A percentile compares a stretch with the other conserved stretches of the same genome.
Conservation (phyloP, 1,140 invertebrate species). For the Teleopsis dalmanni region DNA sequence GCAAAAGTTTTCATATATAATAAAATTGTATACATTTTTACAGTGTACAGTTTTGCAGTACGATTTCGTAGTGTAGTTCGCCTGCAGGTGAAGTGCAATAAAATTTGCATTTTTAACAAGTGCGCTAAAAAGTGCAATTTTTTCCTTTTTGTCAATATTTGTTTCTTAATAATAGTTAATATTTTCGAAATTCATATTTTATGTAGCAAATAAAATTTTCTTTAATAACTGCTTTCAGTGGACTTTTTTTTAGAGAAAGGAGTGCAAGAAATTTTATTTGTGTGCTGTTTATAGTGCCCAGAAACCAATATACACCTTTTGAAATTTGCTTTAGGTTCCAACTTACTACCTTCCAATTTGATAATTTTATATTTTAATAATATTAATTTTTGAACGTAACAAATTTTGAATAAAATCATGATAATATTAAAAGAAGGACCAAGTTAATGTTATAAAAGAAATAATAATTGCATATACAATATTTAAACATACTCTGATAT, state of each 20-base stretch:
- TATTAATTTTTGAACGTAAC: not conserved
- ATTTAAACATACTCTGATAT: too few species aligned
- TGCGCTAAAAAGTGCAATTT: conserved; percentile 44
- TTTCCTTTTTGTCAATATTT: not conserved
- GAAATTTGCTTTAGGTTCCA: not conserved
- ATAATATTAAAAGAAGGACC: not conserved
- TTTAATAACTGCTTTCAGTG: conserved; percentile 34
- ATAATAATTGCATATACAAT: too few species aligned
- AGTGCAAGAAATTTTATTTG: conserved; percentile 42
- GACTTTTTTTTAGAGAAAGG: conserved; percentile 23
- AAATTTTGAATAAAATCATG: not conserved
- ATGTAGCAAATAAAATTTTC: conserved; percentile 33
- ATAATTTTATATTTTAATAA: not conserved
- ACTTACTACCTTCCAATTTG: not conserved
- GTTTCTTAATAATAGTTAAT: not conserved
- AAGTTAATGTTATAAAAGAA: not conserved
- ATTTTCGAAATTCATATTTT: not conserved
- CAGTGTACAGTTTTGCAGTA: too few species aligned
- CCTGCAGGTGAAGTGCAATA: not conserved
- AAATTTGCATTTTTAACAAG: conserved; percentile 43
- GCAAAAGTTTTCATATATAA: too few species aligned
- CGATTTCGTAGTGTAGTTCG: too few species aligned
- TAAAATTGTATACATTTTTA: too few species aligned
- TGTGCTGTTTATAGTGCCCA: not conserved
- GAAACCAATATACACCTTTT: not conserved